phyloP scores from a whole-genome alignment of 1,140 invertebrate species.

The Onthophagus taurus region DNA sequence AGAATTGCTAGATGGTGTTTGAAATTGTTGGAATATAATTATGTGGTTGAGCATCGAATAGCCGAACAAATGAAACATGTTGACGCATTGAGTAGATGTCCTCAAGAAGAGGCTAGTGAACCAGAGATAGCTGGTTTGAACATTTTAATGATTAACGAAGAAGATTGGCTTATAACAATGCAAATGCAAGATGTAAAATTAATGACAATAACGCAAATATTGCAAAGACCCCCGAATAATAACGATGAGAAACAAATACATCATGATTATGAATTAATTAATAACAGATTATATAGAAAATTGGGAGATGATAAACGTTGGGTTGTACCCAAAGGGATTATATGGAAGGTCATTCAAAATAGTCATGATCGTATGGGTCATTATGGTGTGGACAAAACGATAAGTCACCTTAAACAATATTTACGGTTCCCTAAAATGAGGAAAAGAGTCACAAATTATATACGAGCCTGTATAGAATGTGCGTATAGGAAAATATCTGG shows the following conservation, averaged over 20 bases:
- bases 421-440: constrained; percentile 31
- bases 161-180: constrained; percentile 12
- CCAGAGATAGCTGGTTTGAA: constrained; percentile 6
- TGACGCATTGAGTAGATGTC: constrained; percentile 25
- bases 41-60: constrained; percentile 22
- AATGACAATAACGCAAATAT: neutral
- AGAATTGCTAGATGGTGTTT: constrained; percentile 25
- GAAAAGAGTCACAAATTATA: constrained; percentile 6
- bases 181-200: constrained; percentile 10
- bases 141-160: constrained; percentile 11
- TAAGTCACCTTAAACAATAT: constrained; percentile 23
- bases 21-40: constrained; percentile 24
- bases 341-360: constrained; percentile 21
- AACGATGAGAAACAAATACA: neutral
- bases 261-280: neutral
- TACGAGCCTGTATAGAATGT: constrained; percentile 2
- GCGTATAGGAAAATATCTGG: neutral
- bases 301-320: neutral
- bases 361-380: constrained; percentile 34
- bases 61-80: constrained; percentile 22
- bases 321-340: constrained; percentile 10
- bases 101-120: constrained; percentile 7
- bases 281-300: constrained; percentile 10
- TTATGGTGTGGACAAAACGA: constrained; percentile 27
- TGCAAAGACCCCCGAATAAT: neutral